Base-by-base conservation (phyloP, 2,888 invertebrate genomes). In the Clostera curtula region DNA sequence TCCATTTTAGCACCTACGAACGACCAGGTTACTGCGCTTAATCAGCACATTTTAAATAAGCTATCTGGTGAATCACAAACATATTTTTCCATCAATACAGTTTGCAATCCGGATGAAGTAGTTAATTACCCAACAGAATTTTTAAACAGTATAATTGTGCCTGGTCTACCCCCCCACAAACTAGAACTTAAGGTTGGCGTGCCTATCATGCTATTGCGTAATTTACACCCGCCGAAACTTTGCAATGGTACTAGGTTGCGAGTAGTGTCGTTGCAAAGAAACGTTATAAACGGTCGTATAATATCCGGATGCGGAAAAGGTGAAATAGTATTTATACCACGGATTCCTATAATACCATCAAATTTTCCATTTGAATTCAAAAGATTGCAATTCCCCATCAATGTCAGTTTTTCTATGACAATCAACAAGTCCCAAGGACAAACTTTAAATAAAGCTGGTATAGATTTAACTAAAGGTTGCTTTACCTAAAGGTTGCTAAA, bases 381-480 rank as follows among this genome's bases (percentile, higher is more conserved):
- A 19, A 18, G 29, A 17, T 3, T 29, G 3, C 31, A 38, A 13
- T 31, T 38, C 21, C 32, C 26, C 6, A 10, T 34, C 12, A 26
- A 24, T 15, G 34, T 33, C 21, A 28, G 32, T 21, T 34, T 36
- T 25, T 19, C 31, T 6, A 40, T 33, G 28, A 30, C 32, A 16
- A 35, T 32, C 12, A 34, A 34, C 24, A 39, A 39, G 24, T 30
- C 35, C 9, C 34, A 35, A 23, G 38, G 32, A n/a, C 34, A 34
- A 34, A 32, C 35, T 18, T 20, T 35, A 1, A 29, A 16, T 8
- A 16, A 22, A 6, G 33, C 33, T 12, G 33, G 35, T 9, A 15
- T 33, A n/a, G 27, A 36, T 13, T 27, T 36, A 18, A 19, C 27
- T 9, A 22, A 30, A 12, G 15, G 13, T 17, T 31, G 37, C 17